Evolutionary conservation across 1,140 invertebrate genomes (phyloP), one percentile per base, ranked within the genome.

Genomic region (Anadara kagoshimensis): DNA sequence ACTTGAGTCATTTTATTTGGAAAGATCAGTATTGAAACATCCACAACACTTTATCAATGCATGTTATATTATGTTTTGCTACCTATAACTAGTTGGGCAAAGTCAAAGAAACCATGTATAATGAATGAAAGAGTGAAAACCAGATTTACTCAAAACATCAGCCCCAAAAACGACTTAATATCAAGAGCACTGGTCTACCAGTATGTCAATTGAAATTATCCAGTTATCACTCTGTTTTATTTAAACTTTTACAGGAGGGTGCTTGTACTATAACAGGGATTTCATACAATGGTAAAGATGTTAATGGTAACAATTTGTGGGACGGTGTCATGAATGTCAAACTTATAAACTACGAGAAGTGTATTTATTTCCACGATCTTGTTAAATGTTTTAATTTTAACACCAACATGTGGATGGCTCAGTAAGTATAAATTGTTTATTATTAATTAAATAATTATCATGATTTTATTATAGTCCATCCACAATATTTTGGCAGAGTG

Each of bases 361-460:
- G 93, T 5, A 93, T 93, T 4, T 93, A 93, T 59, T 95, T 97
- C 89, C 93, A 93, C 66, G 93, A 96, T 80, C 94, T 96, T 79
- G 95, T 98, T 57, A 89, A 93, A 71, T 94, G 95, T 11, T 98
- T 98, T 85, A 98, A 98, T 86, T 94, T 94, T 56, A 97, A 97
- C 81, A 98, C 97, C 0, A 98, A 98, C 89, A 90, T 93, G 26
- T 98, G 96, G 95, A 94, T 95, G 53, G 93, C 93, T 0, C 93
- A 96, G 89, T 97, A 88, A 90, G 51, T 54, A 5, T 20, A 36
- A 0, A 11, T 47, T 36, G 7, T 36, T 56, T 26, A 56, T 14
- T 26, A 29, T n/a, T n/a, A n/a, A n/a, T n/a, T n/a, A 59, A n/a
- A 59, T 11, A 16, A 8, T 26, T 22, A 59, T 18, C 22, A 12